Percentiles rank a stretch among this genome's conserved stretches.
Conservation (phyloP, 1,140 invertebrate genomes). For the Ericerus pela region DNA sequence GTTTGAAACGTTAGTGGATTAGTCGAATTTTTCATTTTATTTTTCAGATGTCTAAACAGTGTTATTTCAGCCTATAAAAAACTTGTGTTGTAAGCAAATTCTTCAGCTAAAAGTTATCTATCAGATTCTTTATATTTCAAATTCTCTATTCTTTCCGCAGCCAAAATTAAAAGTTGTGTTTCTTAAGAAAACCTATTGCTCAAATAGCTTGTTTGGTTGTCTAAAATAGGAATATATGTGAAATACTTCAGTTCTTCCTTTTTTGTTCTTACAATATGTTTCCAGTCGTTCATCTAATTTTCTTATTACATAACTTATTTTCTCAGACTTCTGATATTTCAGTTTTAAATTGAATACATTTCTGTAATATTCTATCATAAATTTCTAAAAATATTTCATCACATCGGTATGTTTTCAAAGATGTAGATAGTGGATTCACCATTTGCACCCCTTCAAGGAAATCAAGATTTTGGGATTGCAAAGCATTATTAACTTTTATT, state of each 20-base stretch:
- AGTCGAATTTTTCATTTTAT: too few relatives aligned
- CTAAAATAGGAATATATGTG: neutral
- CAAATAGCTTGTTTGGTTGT: neutral
- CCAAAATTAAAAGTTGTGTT: neutral
- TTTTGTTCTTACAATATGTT: neutral
- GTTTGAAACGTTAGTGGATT: too few relatives aligned
- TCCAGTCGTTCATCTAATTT: neutral
- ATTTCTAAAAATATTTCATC: too few relatives aligned
- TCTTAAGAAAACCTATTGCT: neutral
- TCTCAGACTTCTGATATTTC: neutral
- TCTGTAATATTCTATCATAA: neutral
- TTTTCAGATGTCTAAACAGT: too few relatives aligned
- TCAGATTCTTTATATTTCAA: too few relatives aligned
- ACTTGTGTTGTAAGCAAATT: too few relatives aligned
- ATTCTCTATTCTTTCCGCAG: neutral
- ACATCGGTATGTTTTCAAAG: neutral
- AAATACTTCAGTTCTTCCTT: neutral
- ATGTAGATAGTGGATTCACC: neutral
- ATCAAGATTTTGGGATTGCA: conserved; percentile 16
- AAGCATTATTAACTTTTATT: conserved; percentile 18
- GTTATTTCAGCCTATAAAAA: too few relatives aligned
- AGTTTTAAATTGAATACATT: neutral
- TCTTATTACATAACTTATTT: neutral
- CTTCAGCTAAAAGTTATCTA: too few relatives aligned
- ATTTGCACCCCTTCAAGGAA: conserved; percentile 14